Conservation (phyloP, 92 coral and sea anemone genomes). For the Epizoanthus scotinus region DNA sequence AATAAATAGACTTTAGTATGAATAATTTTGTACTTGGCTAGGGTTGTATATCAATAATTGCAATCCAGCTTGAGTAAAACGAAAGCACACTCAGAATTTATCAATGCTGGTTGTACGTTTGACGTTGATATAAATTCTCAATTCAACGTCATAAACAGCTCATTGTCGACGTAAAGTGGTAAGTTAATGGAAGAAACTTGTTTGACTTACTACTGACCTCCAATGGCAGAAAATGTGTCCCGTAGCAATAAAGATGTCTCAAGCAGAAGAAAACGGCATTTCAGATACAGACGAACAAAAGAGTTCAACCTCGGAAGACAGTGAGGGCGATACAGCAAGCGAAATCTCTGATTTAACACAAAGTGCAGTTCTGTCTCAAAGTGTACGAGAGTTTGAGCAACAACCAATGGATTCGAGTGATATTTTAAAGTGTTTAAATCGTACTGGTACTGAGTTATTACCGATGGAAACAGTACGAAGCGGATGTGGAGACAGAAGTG, state of each 20-base stretch:
- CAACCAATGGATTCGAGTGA: background rate
- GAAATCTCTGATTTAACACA: background rate
- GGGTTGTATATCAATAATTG: background rate
- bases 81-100: background rate
- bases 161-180: background rate
- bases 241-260: slow-evolving; percentile 18
- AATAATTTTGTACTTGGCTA: slow-evolving; percentile 19
- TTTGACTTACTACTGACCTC: too few species aligned
- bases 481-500: slow-evolving; percentile 64
- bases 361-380: background rate
- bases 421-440: slow-evolving; percentile 28
- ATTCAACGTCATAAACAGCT: slow-evolving; percentile 15
- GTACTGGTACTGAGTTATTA: slow-evolving; percentile 5
- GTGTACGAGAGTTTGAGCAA: background rate
- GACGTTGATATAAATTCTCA: background rate
- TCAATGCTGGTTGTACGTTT: background rate
- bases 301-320: background rate
- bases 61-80: background rate
- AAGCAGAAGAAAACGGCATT: background rate
- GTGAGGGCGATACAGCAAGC: slow-evolving; percentile 6
- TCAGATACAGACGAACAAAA: background rate
- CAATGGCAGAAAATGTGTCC: slow-evolving; percentile 9
- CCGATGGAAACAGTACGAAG: slow-evolving; percentile 42
- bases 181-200: background rate
- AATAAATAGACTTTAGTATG: slow-evolving; percentile 7